These are phyloP conservation scores for Xyrichtys novacula DNA, from an alignment of 2,797 vertebrate genomes.

Conservation along the genomic window DNA sequence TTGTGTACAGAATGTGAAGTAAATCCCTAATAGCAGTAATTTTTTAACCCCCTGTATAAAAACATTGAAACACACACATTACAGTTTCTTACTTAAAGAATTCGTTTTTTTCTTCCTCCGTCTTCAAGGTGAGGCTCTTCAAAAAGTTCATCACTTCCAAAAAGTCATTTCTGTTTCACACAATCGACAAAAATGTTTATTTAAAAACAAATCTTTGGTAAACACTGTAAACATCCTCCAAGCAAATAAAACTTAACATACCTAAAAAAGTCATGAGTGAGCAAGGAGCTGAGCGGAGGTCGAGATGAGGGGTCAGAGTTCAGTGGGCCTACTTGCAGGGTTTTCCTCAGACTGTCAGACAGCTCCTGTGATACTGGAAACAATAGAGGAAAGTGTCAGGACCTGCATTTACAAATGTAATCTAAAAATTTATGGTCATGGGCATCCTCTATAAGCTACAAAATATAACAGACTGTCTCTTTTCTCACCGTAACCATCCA, in stretches of 20 bases:
- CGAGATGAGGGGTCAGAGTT: slow-evolving; percentile 88
- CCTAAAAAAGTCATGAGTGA: slow-evolving; percentile 95
- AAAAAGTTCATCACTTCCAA: slow-evolving; percentile 96
- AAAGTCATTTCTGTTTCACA: slow-evolving; percentile 92
- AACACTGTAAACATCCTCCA: neutral
- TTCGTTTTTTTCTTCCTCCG: slow-evolving; percentile 97
- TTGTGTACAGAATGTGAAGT: too few species aligned
- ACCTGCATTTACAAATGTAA: neutral
- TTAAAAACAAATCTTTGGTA: neutral
- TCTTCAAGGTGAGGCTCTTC: slow-evolving; percentile 95
- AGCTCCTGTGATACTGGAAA: slow-evolving; percentile 82
- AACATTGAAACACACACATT: too few species aligned
- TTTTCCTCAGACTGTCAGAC: slow-evolving; percentile 87
- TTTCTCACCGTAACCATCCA: slow-evolving; percentile 89
- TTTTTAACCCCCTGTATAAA: too few species aligned
- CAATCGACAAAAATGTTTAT: neutral
- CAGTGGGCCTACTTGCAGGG: slow-evolving; percentile 87
- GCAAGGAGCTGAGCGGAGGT: slow-evolving; percentile 86
- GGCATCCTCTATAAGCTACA: neutral
- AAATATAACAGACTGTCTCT: neutral
- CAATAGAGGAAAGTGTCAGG: neutral
- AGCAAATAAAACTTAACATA: slow-evolving; percentile 64
- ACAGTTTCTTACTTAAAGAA: slow-evolving; percentile 95
- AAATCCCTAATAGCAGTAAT: too few species aligned
- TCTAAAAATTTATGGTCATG: neutral